Conservation (phyloP, 1,140 invertebrate species). For the Protaetia brevitarsis region DNA sequence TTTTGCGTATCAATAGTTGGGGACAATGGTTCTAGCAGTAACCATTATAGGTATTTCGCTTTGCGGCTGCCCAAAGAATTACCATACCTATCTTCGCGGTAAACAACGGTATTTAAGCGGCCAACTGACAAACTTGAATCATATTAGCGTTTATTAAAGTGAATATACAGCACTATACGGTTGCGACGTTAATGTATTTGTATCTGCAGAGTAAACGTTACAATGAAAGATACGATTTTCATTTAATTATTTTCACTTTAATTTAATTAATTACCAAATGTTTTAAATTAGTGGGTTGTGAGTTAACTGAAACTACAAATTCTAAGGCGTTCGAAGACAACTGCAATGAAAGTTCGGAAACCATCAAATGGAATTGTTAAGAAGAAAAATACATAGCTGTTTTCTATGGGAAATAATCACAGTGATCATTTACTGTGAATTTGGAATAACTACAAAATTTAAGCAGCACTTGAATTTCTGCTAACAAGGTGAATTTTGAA, state of each 20-base stretch:
- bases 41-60: not conserved
- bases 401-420: not conserved
- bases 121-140: not conserved
- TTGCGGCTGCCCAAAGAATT: not conserved
- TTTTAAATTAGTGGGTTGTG: not conserved
- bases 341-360: not conserved
- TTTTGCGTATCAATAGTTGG: not conserved
- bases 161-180: no score
- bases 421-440: not conserved
- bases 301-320: conserved; percentile 10
- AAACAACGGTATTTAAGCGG: not conserved
- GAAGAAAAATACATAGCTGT: not conserved
- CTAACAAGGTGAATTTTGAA: not conserved
- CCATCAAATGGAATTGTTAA: no score
- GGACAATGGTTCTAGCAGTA: not conserved
- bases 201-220: no score
- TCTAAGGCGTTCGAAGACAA: no score
- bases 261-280: not conserved
- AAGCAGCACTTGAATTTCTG: not conserved
- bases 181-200: not conserved
- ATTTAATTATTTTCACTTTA: no score
- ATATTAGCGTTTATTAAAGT: not conserved
- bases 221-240: no score
- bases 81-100: not conserved
- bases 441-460: conserved; percentile 13